A percentile compares a stretch with the other conserved stretches of the same genome.
phyloP scores from a whole-genome alignment of 2,113 vertebrate genomes.

The Eulemur rufifrons region DNA sequence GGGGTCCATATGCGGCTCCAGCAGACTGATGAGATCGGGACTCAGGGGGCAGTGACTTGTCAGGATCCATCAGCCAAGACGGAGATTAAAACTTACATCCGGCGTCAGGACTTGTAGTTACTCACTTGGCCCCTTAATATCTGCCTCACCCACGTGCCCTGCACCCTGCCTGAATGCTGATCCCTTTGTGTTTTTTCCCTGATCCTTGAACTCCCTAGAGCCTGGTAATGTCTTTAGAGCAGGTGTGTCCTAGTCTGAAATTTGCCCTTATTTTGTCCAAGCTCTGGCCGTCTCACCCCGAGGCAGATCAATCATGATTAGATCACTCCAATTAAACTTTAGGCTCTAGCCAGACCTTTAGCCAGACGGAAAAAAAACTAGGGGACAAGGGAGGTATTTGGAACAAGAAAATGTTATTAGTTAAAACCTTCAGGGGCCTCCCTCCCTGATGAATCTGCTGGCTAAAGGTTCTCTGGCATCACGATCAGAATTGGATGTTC shows the following conservation, averaged over 20 bases:
- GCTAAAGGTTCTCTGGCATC: not conserved
- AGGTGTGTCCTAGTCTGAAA: not conserved
- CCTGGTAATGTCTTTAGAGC: rapidly evolving
- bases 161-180: rapidly evolving
- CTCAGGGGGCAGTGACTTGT: not conserved
- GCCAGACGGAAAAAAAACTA: not conserved
- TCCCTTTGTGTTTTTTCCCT: not conserved
- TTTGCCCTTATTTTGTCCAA: not conserved
- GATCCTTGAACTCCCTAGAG: no score
- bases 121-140: rapidly evolving
- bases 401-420: not conserved
- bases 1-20: no score
- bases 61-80: not conserved
- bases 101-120: rapidly evolving
- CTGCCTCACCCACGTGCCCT: rapidly evolving
- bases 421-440: not conserved
- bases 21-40: rapidly evolving
- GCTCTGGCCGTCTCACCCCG: not conserved
- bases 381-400: not conserved
- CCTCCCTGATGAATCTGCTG: not conserved
- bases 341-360: not conserved
- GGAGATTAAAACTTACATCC: rapidly evolving
- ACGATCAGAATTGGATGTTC: rapidly evolving
- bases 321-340: not conserved
- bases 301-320: not conserved